Evolutionary conservation across 2,888 invertebrate genomes (phyloP).

Genomic region (Bimastos eiseni): DNA sequence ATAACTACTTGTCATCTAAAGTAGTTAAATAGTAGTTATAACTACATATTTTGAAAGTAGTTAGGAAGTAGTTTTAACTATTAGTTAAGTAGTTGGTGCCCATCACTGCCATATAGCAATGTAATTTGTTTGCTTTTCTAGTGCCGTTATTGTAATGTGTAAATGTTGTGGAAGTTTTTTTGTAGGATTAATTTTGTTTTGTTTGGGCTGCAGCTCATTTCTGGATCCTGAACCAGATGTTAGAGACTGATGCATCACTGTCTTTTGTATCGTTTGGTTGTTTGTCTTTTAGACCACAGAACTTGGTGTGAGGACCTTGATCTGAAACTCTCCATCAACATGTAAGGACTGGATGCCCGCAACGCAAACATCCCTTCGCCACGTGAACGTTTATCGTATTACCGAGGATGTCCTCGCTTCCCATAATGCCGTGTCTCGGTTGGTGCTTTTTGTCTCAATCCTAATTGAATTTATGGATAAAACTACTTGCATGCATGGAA

Average conservation of each 20-base stretch:
- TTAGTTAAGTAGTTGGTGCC: too few species aligned
- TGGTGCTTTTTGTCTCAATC: too few species aligned
- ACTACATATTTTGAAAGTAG: too few species aligned
- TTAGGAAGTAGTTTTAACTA: too few species aligned
- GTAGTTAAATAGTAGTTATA: too few species aligned
- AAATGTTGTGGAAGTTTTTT: not conserved
- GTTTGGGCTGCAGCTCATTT: not conserved
- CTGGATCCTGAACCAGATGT: not conserved
- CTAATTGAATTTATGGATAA: too few species aligned
- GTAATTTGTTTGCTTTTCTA: not conserved
- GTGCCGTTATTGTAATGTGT: not conserved
- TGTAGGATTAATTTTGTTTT: not conserved
- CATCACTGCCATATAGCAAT: too few species aligned
- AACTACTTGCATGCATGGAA: too few species aligned
- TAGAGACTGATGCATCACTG: not conserved
- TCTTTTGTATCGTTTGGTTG: not conserved
- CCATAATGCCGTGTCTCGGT: constrained; percentile 72
- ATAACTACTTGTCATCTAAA: too few species aligned
- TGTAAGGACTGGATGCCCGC: constrained; percentile 74
- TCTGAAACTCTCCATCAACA: constrained; percentile 73
- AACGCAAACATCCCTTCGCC: constrained; percentile 75
- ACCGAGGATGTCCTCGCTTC: constrained; percentile 74
- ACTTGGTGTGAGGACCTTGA: constrained; percentile 67
- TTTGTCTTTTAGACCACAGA: not conserved
- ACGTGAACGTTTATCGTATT: constrained; percentile 68